A percentile compares a stretch with the other conserved stretches of the same genome.
Evolutionary conservation across 2,888 invertebrate genomes (phyloP).

Genomic region (Amiota mariae): DNA sequence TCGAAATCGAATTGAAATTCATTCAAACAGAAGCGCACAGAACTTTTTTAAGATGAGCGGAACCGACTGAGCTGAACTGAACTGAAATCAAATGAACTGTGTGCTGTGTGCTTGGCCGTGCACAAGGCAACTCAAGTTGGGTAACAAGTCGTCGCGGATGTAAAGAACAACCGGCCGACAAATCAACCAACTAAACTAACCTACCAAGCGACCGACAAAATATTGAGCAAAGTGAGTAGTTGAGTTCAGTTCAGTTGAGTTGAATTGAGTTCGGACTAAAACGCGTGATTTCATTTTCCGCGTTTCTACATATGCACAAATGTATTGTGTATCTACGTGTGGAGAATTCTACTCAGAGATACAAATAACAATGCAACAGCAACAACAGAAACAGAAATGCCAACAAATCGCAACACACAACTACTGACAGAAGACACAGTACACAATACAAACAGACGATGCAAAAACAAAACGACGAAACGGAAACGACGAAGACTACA

Average conservation of each 20-base stretch:
- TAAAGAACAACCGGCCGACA: slow-evolving; percentile 56
- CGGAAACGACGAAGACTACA: slow-evolving; percentile 15
- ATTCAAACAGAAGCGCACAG: background rate
- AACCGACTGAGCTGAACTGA: slow-evolving; percentile 64
- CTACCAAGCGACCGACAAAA: background rate
- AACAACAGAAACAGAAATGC: background rate
- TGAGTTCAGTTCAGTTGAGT: no score
- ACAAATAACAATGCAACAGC: slow-evolving; percentile 1
- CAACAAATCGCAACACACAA: background rate
- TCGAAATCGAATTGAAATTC: slow-evolving; percentile 3
- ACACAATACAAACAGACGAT: background rate
- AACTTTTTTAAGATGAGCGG: slow-evolving; percentile 42
- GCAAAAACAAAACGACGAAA: slow-evolving; percentile 6
- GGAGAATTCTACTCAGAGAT: slow-evolving; percentile 1
- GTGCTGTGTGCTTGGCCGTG: slow-evolving; percentile 59
- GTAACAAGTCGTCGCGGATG: slow-evolving; percentile 62
- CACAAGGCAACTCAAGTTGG: slow-evolving; percentile 67
- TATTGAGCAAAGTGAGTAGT: no score
- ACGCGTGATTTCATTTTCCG: slow-evolving; percentile 14
- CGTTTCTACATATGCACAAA: background rate
- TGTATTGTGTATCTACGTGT: background rate
- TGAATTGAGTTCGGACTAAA: background rate
- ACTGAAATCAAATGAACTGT: slow-evolving; percentile 62
- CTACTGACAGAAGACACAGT: background rate
- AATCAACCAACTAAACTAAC: background rate